Evolutionary conservation across 1,140 invertebrate species (phyloP), one percentile per base, ranked within the genome.

Genomic region (Anagrus nilaparvatae): DNA sequence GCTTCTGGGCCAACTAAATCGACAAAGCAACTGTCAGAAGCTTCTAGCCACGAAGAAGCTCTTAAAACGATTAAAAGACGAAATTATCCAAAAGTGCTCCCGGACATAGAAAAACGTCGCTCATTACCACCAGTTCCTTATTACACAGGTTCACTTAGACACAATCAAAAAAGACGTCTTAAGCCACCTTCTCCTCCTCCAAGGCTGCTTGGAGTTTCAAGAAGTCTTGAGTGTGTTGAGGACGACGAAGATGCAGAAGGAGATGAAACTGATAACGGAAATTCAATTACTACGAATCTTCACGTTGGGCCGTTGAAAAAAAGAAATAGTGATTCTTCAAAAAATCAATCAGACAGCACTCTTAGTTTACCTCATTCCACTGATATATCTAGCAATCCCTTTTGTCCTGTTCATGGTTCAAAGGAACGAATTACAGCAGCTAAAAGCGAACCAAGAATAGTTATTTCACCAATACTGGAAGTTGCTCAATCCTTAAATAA

Each of bases 31-130:
- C 36, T 27, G 0, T 35, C 49, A 9, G 51, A 59, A 42, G 18
- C 27, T 3, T 50, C 79, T 10, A 76, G 73, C 8, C 72, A 78
- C 4, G 80, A 81, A 51, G 81, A 86, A 53, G 75, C 83, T 2
- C 61, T 87, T 27, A 68, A 73, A 34, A 79, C 77, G 5, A 81
- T 87, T 20, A 80, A 82, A 59, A 69, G 79, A 42, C 68, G 82
- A 46, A 87, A 87, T 53, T 87, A 80, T 57, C 85, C 84, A 0
- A 87, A 87, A 71, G 84, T 87, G 5, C 55, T 88, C 19, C 85
- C 84, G 14, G 84, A 84, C 34, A 57, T 69, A 12, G 61, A 69
- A 36, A 67, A 65, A 40, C 49, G 64, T 27, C 51, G 60, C 3
- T 69, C 66, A 9, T 44, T 69, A 1, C 66, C 66, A 2, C 58